Base-by-base conservation (phyloP, 2,797 vertebrate genomes). In the Anomalospiza imberbis region DNA sequence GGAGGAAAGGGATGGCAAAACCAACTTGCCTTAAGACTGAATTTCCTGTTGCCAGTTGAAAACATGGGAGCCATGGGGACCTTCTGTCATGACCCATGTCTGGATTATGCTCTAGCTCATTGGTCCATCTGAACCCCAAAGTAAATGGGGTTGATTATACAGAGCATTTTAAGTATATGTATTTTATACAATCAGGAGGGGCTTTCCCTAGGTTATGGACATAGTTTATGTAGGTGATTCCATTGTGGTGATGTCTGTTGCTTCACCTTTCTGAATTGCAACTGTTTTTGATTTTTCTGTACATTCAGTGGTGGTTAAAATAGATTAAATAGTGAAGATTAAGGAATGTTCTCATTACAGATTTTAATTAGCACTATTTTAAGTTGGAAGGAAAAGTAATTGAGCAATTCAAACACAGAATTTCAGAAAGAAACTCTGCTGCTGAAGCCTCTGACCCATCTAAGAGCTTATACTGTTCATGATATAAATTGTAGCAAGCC, bases 61-160 rank as follows among this genome's bases (percentile, higher is more conserved):
- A 73, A 17, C 0, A 0, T 67, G 58, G 9, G 34, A 70, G 15
- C 62, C 12, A 16, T 9, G 9, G 40, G 38, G 11, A 53, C 28
- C 12, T 91, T 51, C 40, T 68, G n/a, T 75, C 28, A 26, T 63
- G 17, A 61, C 17, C 5, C 29, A 22, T 3, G 7, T 87, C 50
- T 75, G 29, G 6, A 15, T 85, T 87, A 34, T 61, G 87, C 45
- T 47, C 53, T 79, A 68, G 21, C 12, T 70, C 18, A 8, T 31
- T 66, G n/a, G 17, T 91, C 18, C 34, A 20, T 66, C 21, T 79
- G 44, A 85, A 38, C 24, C 15, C 26, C 50, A 21, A 4, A 17
- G 19, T 57, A 85, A 61, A 40, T n/a, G 26, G 13, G 17, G 1
- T 58, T 88, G n/a, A 5, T 70, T 89, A 66, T 70, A 38, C 2